Conservation (phyloP, 2,113 vertebrate genomes). For the Tachysurus vachellii region DNA sequence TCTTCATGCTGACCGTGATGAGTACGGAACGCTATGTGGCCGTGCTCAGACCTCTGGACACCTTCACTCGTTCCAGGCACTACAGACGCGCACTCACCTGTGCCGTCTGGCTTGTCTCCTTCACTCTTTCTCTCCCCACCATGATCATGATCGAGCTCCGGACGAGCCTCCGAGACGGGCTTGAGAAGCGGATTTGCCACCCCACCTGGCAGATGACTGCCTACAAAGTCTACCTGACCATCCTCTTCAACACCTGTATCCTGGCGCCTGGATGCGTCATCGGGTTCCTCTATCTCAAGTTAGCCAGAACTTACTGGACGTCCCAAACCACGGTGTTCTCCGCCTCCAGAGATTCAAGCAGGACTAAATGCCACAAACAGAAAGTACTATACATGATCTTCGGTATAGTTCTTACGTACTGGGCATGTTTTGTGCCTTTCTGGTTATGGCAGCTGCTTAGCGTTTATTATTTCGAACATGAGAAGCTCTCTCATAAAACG, state of each 20-base stretch:
- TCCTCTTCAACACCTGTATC: slow-evolving; percentile 62
- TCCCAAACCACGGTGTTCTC: slow-evolving; percentile 49
- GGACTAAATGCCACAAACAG: slow-evolving; percentile 51
- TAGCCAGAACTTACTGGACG: slow-evolving; percentile 60
- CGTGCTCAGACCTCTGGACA: slow-evolving; percentile 58
- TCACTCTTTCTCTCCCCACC: slow-evolving; percentile 55
- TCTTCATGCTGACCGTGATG: slow-evolving; percentile 63
- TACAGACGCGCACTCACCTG: slow-evolving; percentile 54
- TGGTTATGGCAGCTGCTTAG: slow-evolving; percentile 63
- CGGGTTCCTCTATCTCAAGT: slow-evolving; percentile 57
- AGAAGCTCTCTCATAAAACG: slow-evolving; percentile 48
- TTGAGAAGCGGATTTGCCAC: slow-evolving; percentile 59
- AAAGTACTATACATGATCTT: slow-evolving; percentile 63
- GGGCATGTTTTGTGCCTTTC: slow-evolving; percentile 61
- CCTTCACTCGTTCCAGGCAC: slow-evolving; percentile 52
- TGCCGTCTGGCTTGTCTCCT: slow-evolving; percentile 57
- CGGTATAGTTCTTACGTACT: slow-evolving; percentile 59
- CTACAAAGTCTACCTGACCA: slow-evolving; percentile 59
- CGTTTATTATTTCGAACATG: slow-evolving; percentile 54
- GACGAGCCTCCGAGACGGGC: slow-evolving; percentile 46
- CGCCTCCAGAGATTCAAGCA: slow-evolving; percentile 35
- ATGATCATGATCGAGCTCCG: slow-evolving; percentile 63
- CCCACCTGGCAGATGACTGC: slow-evolving; percentile 60
- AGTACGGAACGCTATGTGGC: slow-evolving; percentile 62
- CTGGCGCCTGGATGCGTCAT: slow-evolving; percentile 60